Evolutionary conservation across 1,140 invertebrate species (phyloP).

Genomic region (Drosophila pseudoananassae): DNA sequence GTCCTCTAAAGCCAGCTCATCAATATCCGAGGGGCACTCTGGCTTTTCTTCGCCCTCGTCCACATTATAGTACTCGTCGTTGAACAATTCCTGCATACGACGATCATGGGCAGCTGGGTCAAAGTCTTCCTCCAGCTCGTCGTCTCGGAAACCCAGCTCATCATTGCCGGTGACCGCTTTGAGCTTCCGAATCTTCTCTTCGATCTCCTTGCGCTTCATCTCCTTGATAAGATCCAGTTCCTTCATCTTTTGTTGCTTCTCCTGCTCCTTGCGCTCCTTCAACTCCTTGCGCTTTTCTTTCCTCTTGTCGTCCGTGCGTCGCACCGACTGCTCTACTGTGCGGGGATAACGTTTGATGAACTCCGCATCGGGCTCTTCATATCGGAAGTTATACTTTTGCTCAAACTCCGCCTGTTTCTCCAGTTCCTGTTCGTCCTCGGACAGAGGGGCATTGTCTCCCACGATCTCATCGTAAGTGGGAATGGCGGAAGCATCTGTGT

Average conservation of each 20-base stretch:
- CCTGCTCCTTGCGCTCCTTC: conserved; percentile 91
- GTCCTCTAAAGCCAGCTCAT: conserved; percentile 89
- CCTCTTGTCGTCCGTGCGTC: conserved; percentile 91
- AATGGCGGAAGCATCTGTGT: conserved; percentile 86
- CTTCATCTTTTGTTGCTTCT: conserved; percentile 92
- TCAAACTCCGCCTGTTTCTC: conserved; percentile 96
- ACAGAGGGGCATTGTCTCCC: conserved; percentile 88
- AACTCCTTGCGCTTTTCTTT: conserved; percentile 91
- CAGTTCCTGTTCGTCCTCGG: conserved; percentile 92
- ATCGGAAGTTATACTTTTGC: conserved; percentile 97
- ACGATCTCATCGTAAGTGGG: conserved; percentile 89
- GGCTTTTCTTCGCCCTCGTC: conserved; percentile 91
- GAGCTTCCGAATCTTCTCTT: conserved; percentile 94
- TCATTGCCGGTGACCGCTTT: conserved; percentile 95
- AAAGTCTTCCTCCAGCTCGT: conserved; percentile 94
- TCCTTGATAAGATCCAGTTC: conserved; percentile 95
- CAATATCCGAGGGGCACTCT: conserved; percentile 90
- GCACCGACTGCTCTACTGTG: conserved; percentile 92
- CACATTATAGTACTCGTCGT: conserved; percentile 93
- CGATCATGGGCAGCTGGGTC: conserved; percentile 95
- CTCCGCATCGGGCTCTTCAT: conserved; percentile 97
- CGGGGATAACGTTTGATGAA: conserved; percentile 96
- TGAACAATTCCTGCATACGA: conserved; percentile 94
- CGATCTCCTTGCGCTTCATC: conserved; percentile 95
- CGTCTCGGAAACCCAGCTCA: conserved; percentile 87